A percentile compares a stretch with the other conserved stretches of the same genome.
phyloP scores from a whole-genome alignment of 2,888 invertebrate species.

The Orthosia incerta region DNA sequence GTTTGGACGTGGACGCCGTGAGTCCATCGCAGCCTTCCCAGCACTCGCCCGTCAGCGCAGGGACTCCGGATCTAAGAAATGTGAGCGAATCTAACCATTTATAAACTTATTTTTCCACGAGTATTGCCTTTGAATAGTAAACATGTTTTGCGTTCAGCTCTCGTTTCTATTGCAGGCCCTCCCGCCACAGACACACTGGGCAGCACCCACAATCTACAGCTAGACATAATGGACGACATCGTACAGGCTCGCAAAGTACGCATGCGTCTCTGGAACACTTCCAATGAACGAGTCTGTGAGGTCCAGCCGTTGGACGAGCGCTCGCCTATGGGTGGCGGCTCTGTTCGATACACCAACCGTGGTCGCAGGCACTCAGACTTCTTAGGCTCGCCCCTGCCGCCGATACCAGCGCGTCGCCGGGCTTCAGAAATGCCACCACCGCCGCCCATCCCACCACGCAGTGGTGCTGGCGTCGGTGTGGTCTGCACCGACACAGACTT shows the following conservation, averaged over 20 bases:
- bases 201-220: slow-evolving; percentile 95
- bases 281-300: slow-evolving; percentile 95
- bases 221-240: slow-evolving; percentile 97
- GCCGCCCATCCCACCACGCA: slow-evolving; percentile 85
- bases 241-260: slow-evolving; percentile 95
- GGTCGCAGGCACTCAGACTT: slow-evolving; percentile 94
- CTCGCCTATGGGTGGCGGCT: slow-evolving; percentile 86
- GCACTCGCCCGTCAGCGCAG: slow-evolving; percentile 86
- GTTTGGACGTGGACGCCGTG: slow-evolving; percentile 95
- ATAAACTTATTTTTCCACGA: neutral
- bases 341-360: slow-evolving; percentile 92
- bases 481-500: slow-evolving; percentile 96
- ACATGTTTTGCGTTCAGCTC: slow-evolving; percentile 49
- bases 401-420: slow-evolving; percentile 92
- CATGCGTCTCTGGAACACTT: slow-evolving; percentile 96
- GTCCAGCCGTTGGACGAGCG: slow-evolving; percentile 95
- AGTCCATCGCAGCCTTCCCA: slow-evolving; percentile 95
- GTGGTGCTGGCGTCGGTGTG: slow-evolving; percentile 93
- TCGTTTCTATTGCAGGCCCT: slow-evolving; percentile 88
- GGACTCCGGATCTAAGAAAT: slow-evolving; percentile 85
- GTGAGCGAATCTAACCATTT: slow-evolving; percentile 75
- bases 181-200: slow-evolving; percentile 94
- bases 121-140: neutral
- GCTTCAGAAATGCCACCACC: slow-evolving; percentile 94
- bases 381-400: slow-evolving; percentile 91